Percentiles rank a stretch among this genome's conserved stretches.
These are phyloP conservation scores for Chrysogorgia sp. DNA, from an alignment of 92 coral and sea anemone genomes.

Conservation along the genomic window DNA sequence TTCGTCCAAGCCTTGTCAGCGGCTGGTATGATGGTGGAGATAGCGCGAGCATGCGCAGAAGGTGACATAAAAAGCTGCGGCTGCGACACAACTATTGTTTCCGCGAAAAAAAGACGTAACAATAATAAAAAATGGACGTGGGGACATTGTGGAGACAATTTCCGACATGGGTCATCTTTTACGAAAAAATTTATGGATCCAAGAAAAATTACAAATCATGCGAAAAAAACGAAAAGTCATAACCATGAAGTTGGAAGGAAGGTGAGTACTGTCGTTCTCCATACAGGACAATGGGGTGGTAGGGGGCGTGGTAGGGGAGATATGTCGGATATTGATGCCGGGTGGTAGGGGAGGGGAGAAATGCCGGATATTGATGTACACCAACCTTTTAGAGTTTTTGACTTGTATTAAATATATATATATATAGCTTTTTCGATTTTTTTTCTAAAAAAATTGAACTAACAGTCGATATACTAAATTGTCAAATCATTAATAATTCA, in stretches of 20 bases:
- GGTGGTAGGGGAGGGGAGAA: no score
- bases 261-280: constrained; percentile 50
- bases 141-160: constrained; percentile 91
- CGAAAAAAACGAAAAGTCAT: constrained; percentile 55
- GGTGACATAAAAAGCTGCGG: constrained; percentile 77
- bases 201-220: constrained; percentile 36
- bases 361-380: no score
- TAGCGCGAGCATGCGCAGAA: constrained; percentile 73
- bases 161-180: constrained; percentile 59
- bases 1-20: constrained; percentile 77
- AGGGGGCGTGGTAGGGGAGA: neutral
- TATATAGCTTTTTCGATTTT: no score
- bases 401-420: no score
- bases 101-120: constrained; percentile 45
- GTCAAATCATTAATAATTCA: no score
- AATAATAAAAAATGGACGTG: constrained; percentile 68
- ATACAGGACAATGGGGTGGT: no score
- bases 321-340: no score
- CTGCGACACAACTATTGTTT: constrained; percentile 66
- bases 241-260: constrained; percentile 88
- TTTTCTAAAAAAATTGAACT: no score
- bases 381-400: no score
- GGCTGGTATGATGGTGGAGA: constrained; percentile 77
- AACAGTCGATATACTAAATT: no score
- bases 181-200: constrained; percentile 80